Evolutionary conservation across 1,140 invertebrate genomes (phyloP).

Genomic region (Lepidurus arcticus): DNA sequence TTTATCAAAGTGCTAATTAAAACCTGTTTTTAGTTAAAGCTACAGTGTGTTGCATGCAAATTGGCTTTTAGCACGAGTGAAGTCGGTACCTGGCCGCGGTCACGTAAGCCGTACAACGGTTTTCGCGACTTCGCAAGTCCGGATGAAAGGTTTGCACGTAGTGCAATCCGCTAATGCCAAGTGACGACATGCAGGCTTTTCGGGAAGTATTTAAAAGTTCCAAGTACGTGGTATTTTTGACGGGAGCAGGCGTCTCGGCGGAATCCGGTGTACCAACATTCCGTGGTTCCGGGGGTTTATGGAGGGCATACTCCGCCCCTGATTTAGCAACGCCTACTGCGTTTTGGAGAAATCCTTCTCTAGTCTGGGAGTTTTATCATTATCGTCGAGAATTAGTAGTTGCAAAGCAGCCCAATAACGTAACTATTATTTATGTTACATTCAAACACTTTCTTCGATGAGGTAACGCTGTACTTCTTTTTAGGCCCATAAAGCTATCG

Average conservation of each 20-base stretch:
- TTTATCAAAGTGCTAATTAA: too few species aligned
- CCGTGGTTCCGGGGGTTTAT: slow-evolving; percentile 66
- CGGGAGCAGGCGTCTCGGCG: slow-evolving; percentile 70
- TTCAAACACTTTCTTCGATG: not conserved
- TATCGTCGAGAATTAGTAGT: slow-evolving; percentile 61
- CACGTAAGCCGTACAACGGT: not conserved
- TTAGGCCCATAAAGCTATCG: slow-evolving; percentile 75
- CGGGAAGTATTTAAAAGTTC: slow-evolving; percentile 51
- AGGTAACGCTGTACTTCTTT: slow-evolving; percentile 8
- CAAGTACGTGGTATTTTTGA: slow-evolving; percentile 60
- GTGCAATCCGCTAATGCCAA: slow-evolving; percentile 37
- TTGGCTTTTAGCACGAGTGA: too few species aligned
- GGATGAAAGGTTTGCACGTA: not conserved
- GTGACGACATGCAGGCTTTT: slow-evolving; percentile 52
- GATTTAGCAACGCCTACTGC: slow-evolving; percentile 61
- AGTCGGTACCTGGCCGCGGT: not conserved
- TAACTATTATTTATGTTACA: slow-evolving; percentile 41
- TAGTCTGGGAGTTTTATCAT: slow-evolving; percentile 76
- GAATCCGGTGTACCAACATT: slow-evolving; percentile 79
- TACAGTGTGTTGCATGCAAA: too few species aligned
- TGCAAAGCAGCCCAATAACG: slow-evolving; percentile 59
- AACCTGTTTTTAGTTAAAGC: too few species aligned
- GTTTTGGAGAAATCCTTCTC: slow-evolving; percentile 58
- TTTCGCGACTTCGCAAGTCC: not conserved
- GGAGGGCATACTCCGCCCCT: slow-evolving; percentile 63